These are phyloP conservation scores for Lymantria dispar DNA, from an alignment of 2,888 invertebrate genomes.

Conservation along the genomic window DNA sequence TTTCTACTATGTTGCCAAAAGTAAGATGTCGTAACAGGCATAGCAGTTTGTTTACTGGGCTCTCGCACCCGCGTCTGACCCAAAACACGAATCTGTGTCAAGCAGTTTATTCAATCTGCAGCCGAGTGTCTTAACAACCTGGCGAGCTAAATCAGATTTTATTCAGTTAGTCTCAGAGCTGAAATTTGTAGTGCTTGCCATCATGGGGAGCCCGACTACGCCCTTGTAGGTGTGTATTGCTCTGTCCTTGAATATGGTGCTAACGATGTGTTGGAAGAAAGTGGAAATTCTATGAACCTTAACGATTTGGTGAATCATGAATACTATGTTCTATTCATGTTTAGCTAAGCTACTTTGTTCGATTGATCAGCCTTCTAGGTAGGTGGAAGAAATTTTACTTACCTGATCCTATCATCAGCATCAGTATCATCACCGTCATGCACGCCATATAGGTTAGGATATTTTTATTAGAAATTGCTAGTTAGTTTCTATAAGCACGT, in stretches of 20 bases:
- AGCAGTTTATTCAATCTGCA: conserved; percentile 82
- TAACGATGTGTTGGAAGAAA: conserved; percentile 52
- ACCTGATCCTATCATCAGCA: too few relatives aligned
- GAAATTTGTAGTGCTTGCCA: conserved; percentile 31
- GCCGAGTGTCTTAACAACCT: conserved; percentile 51
- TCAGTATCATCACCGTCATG: too few relatives aligned
- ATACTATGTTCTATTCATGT: too few relatives aligned
- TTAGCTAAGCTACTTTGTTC: too few relatives aligned
- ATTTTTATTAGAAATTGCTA: too few relatives aligned
- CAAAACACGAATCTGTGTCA: conserved; percentile 81
- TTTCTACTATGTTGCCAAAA: conserved; percentile 43
- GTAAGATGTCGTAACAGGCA: conserved; percentile 68
- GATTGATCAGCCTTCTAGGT: too few relatives aligned
- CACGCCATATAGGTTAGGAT: too few relatives aligned
- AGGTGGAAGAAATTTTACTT: too few relatives aligned
- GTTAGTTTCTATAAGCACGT: too few relatives aligned
- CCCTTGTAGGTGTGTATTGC: conserved; percentile 59
- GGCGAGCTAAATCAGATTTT: conserved; percentile 47
- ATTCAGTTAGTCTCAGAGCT: conserved; percentile 40
- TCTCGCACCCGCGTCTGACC: conserved; percentile 69
- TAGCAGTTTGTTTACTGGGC: conserved; percentile 61
- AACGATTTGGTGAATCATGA: background rate
- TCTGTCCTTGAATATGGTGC: conserved; percentile 70
- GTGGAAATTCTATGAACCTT: conserved; percentile 31
- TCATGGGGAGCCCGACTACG: conserved; percentile 51